Evolutionary conservation across 2,888 invertebrate genomes (phyloP), one percentile per base, ranked within the genome.

Genomic region (Pachliopta kotzebuea): DNA sequence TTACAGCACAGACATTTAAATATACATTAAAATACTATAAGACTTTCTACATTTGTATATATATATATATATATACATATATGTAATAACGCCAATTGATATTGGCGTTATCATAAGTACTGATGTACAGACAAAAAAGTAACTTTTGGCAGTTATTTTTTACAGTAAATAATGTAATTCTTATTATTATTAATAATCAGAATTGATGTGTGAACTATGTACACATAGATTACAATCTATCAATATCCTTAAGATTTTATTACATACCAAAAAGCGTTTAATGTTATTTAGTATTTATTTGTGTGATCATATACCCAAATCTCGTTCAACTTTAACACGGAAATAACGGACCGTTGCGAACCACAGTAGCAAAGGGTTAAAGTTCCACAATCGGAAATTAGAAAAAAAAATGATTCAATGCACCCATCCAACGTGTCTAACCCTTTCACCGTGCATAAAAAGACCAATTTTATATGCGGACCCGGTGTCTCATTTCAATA

Each of bases 401-500:
- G 45, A 45, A 45, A 75, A 85, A 83, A 83, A 81, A 76, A 68
- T 77, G 70, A 80, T 73, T 83, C 82, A 85, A 86, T 83, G 73
- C 78, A 75, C 76, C 65, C 65, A 74, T 75, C 76, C 76, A 72
- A 79, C 78, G 80, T 76, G 76, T 79, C 77, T 82, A 84, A 86
- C 87, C 86, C 87, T 87, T 87, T 83, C 83, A 76, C 72, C 70
- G 74, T 67, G 68, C 72, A 83, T 79, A 84, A 89, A 90, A 90
- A 86, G 85, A 85, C 84, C 90, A 87, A 91, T 91, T 91, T 90
- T 85, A 81, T 86, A 89, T 89, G 85, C 90, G 79, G 78, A 83
- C 82, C 86, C 84, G 86, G 92, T 92, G 88, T 92, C 92, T 91
- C 89, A 86, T 92, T 92, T 90, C 92, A 90, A 90, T 89, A 89